Evolutionary conservation across 2,113 vertebrate genomes (phyloP), one percentile per base, ranked within the genome.

Genomic region (Climacteris rufus): DNA sequence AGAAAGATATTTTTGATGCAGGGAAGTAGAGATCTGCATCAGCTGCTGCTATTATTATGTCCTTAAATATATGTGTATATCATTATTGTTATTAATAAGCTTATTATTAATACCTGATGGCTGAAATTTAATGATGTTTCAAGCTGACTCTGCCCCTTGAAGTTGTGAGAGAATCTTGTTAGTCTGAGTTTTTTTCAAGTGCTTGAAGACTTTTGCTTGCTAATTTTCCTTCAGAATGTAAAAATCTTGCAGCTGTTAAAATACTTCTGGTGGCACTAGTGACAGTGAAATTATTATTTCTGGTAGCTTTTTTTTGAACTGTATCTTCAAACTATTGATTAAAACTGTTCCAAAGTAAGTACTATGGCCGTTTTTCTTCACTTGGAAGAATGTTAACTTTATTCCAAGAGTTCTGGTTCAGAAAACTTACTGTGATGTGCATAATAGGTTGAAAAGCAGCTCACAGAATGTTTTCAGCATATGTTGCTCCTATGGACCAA

Each of bases 81-180:
- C 0, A 28, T 49, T 63, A 13, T 83, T 60, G 31, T n/a, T 75
- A 40, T 22, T 49, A 72, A 76, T 86, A 59, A 57, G 50, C 14
- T n/a, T 57, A 40, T 79, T 68, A 31, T 40, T 92, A 87, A 30
- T 64, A 74, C 11, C 6, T 23, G 7, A 11, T 77, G n/a, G 15
- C 24, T 83, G 37, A 63, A 63, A 59, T 61, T 31, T 42, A 60
- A 21, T 56, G 31, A 27, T 60, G 11, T 89, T 66, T 93, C 37
- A 74, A 80, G 93, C 66, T 97, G 94, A 93, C 87, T 92, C 47
- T 89, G 42, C 27, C 75, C 45, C 81, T 95, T 96, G 68, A 42
- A 79, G 35, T 57, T 64, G 14, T 69, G 33, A 45, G 20, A 53
- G 25, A 37, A 64, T 82, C 24, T 45, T 69, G 10, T 20, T 83